Base-by-base conservation (phyloP, 2,113 vertebrate species). In the Pygoscelis antarcticus region DNA sequence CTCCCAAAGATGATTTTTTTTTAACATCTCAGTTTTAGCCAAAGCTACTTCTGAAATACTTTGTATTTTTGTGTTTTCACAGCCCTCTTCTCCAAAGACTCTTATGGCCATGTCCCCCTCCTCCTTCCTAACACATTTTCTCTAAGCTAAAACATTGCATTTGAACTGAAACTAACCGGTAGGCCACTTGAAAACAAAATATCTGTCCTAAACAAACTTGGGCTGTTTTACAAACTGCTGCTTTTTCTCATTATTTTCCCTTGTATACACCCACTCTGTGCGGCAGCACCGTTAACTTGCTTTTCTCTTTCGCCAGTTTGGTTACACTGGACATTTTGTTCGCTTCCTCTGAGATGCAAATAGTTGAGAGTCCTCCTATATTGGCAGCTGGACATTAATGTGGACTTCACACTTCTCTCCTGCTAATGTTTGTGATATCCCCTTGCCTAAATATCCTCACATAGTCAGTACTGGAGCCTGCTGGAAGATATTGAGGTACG, bases 261-360 rank as follows among this genome's bases (percentile, higher is more conserved):
- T 34, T 13, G 4, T 7, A 25, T 26, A 42, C 5, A 66, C 14
- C 8, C 1, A 0, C 36, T 62, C 25, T 38, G 15, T 6, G 23
- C 18, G 25, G 34, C 72, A 69, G 47, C 17, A 8, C 47, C 32
- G 17, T 10, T 78, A 61, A 49, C 32, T 25, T 68, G 40, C 27
- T 69, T 44, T 61, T 57, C 46, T 44, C 32, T 83, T 83, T 40
- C 19, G 26, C 27, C 26, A 10, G 7, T 49, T 51, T 30, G 60
- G 40, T 62, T 44, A n/a, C 20, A 32, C 7, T 0, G 1, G 17
- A 44, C 23, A 51, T 40, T 51, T 32, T 40, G 36, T 34, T 79
- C 2, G 0, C 47, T 55, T 38, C 18, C 22, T n/a, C 20, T 9
- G 30, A 38, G 17, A 29, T 13, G 38, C 47, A 62, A 40, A 62